These are phyloP conservation scores for Nymphicus hollandicus DNA, from an alignment of 2,113 vertebrate genomes.

Conservation along the genomic window DNA sequence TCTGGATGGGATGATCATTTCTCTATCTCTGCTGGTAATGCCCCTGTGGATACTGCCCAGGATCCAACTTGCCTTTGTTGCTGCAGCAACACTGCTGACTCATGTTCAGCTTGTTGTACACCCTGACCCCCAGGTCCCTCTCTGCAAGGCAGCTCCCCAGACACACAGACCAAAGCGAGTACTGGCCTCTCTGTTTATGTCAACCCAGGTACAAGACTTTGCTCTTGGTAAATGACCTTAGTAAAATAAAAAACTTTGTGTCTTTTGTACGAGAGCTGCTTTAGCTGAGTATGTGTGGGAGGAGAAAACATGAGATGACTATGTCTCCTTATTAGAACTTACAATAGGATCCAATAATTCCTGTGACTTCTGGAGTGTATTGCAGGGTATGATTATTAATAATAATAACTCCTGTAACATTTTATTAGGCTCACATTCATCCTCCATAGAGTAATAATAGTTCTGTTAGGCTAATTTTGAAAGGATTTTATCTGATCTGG, in stretches of 20 bases:
- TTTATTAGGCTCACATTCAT: neutral
- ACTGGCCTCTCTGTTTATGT: rapidly evolving
- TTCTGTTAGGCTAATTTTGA: conserved; percentile 13
- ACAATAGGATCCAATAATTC: neutral
- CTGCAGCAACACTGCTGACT: rapidly evolving
- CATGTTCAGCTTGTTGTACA: rapidly evolving
- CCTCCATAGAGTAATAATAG: neutral
- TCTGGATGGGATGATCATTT: neutral
- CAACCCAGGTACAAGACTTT: neutral
- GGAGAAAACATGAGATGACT: neutral
- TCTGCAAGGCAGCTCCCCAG: neutral
- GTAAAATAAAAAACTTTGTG: neutral
- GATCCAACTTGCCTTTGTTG: neutral
- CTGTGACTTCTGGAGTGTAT: neutral
- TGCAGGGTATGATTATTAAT: neutral
- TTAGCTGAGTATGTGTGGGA: neutral
- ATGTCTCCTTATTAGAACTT: neutral
- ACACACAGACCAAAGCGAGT: neutral
- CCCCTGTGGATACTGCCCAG: neutral
- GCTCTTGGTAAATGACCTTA: neutral
- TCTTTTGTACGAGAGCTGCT: neutral
- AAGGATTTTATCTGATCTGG: neutral
- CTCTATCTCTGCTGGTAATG: rapidly evolving
- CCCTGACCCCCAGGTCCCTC: neutral
- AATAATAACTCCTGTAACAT: neutral